Conservation (phyloP, 2,113 vertebrate genomes). For the Eubucco bourcierii region DNA sequence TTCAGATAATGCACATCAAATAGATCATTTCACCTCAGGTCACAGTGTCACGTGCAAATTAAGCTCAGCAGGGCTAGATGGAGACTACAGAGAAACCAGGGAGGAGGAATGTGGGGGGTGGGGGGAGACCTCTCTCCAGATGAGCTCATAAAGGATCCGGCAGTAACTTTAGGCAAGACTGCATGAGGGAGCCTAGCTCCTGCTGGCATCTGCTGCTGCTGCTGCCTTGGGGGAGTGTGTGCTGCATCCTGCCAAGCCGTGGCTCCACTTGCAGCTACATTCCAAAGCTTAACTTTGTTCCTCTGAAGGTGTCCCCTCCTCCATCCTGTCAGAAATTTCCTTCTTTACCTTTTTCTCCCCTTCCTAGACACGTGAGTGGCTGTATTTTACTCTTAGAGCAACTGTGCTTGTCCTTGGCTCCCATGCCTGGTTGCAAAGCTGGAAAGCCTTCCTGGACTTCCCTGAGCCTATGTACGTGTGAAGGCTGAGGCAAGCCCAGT, state of each 20-base stretch:
- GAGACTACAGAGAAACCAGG: background rate
- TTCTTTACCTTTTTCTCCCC: background rate
- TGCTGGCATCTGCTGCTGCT: background rate
- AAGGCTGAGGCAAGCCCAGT: background rate
- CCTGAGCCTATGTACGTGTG: accelerated
- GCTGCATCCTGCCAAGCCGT: background rate
- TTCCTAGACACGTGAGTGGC: background rate
- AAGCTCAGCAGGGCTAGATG: background rate
- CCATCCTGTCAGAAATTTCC: background rate
- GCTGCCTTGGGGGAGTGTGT: background rate
- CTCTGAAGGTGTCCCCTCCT: background rate
- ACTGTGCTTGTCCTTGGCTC: background rate
- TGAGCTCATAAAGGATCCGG: background rate
- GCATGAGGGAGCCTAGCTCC: background rate
- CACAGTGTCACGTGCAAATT: background rate
- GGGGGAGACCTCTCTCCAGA: background rate
- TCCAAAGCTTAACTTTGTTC: background rate
- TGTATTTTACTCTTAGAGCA: background rate
- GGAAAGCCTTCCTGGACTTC: background rate
- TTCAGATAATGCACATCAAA: background rate
- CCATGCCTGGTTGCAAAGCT: background rate
- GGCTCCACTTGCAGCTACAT: background rate
- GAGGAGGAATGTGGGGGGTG: background rate
- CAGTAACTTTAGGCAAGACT: background rate
- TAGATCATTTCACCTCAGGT: background rate